Conservation (phyloP, 2,113 vertebrate genomes). For the Carollia perspicillata region DNA sequence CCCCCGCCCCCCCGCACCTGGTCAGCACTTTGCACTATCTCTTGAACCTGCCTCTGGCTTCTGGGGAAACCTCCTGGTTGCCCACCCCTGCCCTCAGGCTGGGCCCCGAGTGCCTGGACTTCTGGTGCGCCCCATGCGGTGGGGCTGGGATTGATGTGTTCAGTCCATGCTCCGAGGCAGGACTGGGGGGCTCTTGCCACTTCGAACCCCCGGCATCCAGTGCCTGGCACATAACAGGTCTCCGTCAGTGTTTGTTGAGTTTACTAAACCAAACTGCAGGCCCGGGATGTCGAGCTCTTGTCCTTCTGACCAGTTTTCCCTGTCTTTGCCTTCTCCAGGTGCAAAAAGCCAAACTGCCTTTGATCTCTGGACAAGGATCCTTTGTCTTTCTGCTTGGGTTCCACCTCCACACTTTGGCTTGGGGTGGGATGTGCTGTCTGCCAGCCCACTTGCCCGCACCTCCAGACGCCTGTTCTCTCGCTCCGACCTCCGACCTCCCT, state of each 20-base stretch:
- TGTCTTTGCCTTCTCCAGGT: conserved; percentile 70
- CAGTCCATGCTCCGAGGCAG: neutral
- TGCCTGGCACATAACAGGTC: conserved; percentile 53
- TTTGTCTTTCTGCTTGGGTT: conserved; percentile 66
- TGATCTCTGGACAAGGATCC: conserved; percentile 67
- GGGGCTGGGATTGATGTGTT: neutral
- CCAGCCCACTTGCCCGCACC: conserved; percentile 40
- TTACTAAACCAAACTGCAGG: conserved; percentile 20
- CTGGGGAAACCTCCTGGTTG: neutral
- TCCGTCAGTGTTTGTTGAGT: conserved; percentile 35
- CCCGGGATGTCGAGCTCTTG: neutral
- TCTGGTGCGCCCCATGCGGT: neutral
- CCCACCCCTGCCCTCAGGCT: neutral
- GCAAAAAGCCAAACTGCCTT: conserved; percentile 66
- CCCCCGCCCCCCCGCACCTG: neutral
- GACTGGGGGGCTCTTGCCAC: neutral
- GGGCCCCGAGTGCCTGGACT: neutral
- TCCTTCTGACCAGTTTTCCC: conserved; percentile 67
- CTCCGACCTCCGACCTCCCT: conserved; percentile 17
- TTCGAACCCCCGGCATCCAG: neutral
- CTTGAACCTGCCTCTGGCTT: neutral
- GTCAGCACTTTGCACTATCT: no score
- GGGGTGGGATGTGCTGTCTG: conserved; percentile 55
- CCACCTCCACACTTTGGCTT: conserved; percentile 64
- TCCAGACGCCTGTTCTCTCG: conserved; percentile 44